Conservation (phyloP, 2,888 invertebrate species). For the Campopleginae sp. region DNA sequence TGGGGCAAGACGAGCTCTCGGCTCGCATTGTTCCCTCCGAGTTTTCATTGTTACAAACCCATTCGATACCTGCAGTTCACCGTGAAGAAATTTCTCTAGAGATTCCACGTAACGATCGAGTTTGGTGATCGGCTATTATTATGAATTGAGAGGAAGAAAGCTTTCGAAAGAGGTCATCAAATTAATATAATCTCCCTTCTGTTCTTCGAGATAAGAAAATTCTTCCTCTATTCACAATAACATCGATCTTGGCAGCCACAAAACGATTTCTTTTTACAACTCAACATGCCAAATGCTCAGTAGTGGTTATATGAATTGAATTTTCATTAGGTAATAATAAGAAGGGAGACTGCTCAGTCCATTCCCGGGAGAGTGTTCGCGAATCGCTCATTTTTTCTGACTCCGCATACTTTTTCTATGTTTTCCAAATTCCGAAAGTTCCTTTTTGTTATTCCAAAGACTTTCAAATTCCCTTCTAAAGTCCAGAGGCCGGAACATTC, state of each 20-base stretch:
- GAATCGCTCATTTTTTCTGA: background rate
- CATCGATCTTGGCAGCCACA: background rate
- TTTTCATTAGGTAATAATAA: background rate
- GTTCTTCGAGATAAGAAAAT: constrained; percentile 9
- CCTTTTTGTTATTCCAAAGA: background rate
- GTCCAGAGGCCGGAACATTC: too few species aligned
- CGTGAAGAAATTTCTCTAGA: constrained; percentile 42
- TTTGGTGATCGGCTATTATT: constrained; percentile 36
- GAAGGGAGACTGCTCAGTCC: background rate
- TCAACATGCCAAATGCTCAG: background rate
- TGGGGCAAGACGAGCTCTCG: constrained; percentile 42
- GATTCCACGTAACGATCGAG: constrained; percentile 42
- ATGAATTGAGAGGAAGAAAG: constrained; percentile 50
- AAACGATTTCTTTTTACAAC: background rate
- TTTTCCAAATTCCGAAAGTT: background rate
- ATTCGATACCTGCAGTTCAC: constrained; percentile 55
- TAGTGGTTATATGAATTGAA: background rate
- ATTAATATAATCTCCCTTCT: constrained; percentile 56
- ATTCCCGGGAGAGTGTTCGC: background rate
- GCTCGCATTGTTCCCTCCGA: constrained; percentile 58
- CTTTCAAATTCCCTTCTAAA: too few species aligned
- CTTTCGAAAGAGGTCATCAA: constrained; percentile 56
- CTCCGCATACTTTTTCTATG: background rate
- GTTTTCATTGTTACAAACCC: constrained; percentile 57
- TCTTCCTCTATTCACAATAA: background rate